Base-by-base conservation (phyloP, 2,113 vertebrate genomes). In the Garra rufa region DNA sequence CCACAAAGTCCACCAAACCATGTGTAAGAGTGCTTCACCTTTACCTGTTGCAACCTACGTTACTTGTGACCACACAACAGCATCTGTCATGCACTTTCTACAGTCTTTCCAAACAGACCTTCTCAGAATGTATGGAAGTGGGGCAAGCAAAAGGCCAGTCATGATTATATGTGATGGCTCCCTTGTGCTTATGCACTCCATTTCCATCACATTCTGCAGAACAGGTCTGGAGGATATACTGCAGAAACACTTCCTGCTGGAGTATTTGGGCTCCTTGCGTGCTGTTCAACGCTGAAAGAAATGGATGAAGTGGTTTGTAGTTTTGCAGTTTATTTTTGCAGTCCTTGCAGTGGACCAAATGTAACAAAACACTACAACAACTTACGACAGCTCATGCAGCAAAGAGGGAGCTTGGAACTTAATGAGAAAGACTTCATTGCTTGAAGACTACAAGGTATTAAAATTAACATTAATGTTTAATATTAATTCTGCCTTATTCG, bases 21-120 rank as follows among this genome's bases (percentile, higher is more conserved):
- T 69, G 59, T 84, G 3, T 87, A 82, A 55, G 86, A 85, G 15
- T 19, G 65, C 52, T 24, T 79, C 81, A 21, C 65, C 85, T 14
- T 50, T 83, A 46, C 48, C 75, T 15, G 85, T 78, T n/a, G 81
- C 48, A 41, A 79, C 81, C 15, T 86, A 59, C 21, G 21, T 78
- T 9, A 79, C 81, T 11, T 86, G 85, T 78, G 85, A 86, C 63
- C 63, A 83, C 55, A 79, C 81, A 1, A 83, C 73, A 46, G 80
- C 80, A 11, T 71, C 46, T 15, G 61, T 83, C 10, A 24, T 6
- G 4, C 78, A 77, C 17, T 78, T 78, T 44, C n/a, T 83, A 10
- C 30, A 43, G 26, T 34, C 81, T 26, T 87, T 83, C 43, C 21
- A 41, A 28, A 75, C 69, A 2, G 63, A 83, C 43, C 38, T 83